Conservation (phyloP, 2,797 vertebrate genomes). For the Gymnopithys bicolor region DNA sequence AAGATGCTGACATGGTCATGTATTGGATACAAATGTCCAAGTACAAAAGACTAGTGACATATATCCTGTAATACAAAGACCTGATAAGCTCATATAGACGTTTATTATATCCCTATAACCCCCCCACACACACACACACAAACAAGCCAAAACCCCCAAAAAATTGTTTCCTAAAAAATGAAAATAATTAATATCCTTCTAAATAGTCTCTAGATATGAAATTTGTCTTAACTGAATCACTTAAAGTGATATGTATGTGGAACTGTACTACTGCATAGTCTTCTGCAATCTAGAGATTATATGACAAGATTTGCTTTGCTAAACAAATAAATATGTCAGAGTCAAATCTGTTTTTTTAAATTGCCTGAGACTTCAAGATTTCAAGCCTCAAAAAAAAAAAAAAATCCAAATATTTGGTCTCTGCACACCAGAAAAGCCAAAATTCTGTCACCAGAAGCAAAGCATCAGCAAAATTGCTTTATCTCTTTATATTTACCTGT, state of each 20-base stretch:
- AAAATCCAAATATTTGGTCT: not conserved
- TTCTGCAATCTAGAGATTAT: conserved; percentile 1
- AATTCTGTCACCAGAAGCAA: not conserved
- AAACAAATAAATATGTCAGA: conserved; percentile 23
- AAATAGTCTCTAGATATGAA: not conserved
- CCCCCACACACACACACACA: too few relatives aligned
- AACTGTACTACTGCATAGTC: not conserved
- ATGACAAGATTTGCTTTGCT: not conserved
- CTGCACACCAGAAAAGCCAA: not conserved
- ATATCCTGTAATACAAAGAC: not conserved
- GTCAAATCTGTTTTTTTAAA: not conserved
- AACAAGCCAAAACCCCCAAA: not conserved
- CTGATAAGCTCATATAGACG: not conserved
- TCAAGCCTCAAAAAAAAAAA: not conserved
- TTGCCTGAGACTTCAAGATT: not conserved
- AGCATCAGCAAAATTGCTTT: not conserved
- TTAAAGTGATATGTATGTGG: not conserved
- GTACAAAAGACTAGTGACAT: not conserved
- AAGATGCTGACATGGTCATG: not conserved
- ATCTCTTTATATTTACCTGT: not conserved
- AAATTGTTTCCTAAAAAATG: not conserved
- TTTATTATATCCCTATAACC: not conserved
- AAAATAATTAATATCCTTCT: not conserved
- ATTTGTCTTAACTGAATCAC: not conserved
- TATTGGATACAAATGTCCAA: not conserved